These are phyloP conservation scores for Lophotriccus pileatus DNA, from an alignment of 2,797 vertebrate species.

Conservation along the genomic window DNA sequence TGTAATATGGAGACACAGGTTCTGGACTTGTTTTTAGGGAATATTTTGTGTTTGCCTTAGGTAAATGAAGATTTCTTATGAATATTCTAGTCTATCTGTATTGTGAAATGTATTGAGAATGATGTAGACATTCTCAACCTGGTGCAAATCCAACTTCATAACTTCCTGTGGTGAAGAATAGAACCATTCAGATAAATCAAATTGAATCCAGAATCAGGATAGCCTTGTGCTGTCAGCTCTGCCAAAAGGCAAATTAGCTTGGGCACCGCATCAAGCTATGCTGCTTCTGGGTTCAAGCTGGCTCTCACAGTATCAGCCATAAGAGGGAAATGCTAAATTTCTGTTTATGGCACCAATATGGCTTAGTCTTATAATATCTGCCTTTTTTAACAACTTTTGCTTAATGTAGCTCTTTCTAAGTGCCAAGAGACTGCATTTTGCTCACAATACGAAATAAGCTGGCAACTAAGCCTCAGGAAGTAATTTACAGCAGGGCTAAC, in stretches of 20 bases:
- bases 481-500: slow-evolving; percentile 38
- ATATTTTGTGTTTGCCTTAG: not conserved
- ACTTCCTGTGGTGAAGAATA: not conserved
- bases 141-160: not conserved
- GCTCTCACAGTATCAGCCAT: not conserved
- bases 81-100: not conserved
- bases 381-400: slow-evolving; percentile 45
- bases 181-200: not conserved
- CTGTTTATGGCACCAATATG: slow-evolving; percentile 17
- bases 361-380: slow-evolving; percentile 17
- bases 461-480: slow-evolving; percentile 30
- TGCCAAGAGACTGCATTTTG: slow-evolving; percentile 26
- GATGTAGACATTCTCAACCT: not conserved
- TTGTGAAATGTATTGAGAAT: not conserved
- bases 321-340: not conserved
- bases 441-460: not conserved
- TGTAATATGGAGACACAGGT: not conserved
- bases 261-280: not conserved
- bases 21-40: not conserved
- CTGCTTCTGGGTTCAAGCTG: not conserved
- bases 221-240: not conserved
- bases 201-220: not conserved
- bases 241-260: slow-evolving; percentile 23
- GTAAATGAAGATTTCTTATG: not conserved
- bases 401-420: slow-evolving; percentile 20